Base-by-base conservation (phyloP, 2,797 vertebrate species). In the Natrix natrix region DNA sequence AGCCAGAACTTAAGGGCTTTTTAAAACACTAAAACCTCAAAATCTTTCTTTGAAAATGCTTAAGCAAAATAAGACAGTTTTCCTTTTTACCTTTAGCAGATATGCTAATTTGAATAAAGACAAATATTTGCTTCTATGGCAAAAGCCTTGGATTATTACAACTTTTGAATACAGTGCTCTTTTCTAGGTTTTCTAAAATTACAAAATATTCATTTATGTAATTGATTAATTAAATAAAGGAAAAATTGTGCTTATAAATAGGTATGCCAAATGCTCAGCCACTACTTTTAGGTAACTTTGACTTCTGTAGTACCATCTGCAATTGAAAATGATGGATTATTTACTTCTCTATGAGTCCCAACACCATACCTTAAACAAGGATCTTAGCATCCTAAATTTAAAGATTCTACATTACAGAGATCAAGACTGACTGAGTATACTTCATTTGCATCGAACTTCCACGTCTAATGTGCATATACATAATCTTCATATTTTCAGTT, bases 1-100 rank as follows among this genome's bases (percentile, higher is more conserved):
- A 91, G 94, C 57, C 89, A 92, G 92, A 95, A 94, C 93, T 96
- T 93, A 93, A 91, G 94, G 93, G 94, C 89, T 96, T 95, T 56
- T 95, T 94, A 96, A 96, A 96, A 94, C 24, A 94, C 37, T 52
- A 93, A 83, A 95, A 96, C 92, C 90, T 96, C 93, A 95, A 90
- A 16, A 56, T 91, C 94, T 91, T 94, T 83, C 0, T 1, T 95
- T 66, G 28, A 32, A 86, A 4, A 57, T 57, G 17, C 94, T 95
- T 92, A 94, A 95, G 90, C 57, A 74, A 96, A 92, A 90, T 16
- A 78, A 95, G 90, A 20, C 57, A 88, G 56, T 74, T 88, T 91
- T 92, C 43, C 43, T 83, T 93, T 89, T 91, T 1, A 7, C 52
- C 91, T 93, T 91, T 60, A 74, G 61, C 83, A 93, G 63, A 86